Evolutionary conservation across 2,888 invertebrate species (phyloP).

Genomic region (Lithophane socia): DNA sequence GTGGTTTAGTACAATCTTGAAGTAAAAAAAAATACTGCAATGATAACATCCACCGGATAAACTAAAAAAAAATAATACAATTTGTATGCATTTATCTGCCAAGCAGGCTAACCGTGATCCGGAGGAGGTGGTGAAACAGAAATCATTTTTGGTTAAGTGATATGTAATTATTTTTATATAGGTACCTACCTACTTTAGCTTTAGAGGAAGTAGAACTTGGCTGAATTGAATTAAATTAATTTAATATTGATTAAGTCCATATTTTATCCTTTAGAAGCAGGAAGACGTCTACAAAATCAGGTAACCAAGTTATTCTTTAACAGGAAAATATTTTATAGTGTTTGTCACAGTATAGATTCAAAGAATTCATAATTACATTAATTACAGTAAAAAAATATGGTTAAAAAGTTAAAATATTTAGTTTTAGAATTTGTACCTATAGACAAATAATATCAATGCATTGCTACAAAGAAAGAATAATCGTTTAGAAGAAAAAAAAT

Average conservation of each 20-base stretch:
- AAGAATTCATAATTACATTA: not conserved
- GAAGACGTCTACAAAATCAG: conserved; percentile 26
- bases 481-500: conserved; percentile 28
- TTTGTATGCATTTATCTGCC: not conserved
- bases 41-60: not conserved
- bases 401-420: not conserved
- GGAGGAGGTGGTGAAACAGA: not conserved
- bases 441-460: conserved; percentile 3
- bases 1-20: not conserved
- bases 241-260: conserved; percentile 5
- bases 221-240: not conserved
- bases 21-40: not conserved
- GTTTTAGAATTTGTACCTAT: not conserved
- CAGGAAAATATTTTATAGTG: conserved; percentile 41
- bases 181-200: too few species aligned
- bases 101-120: not conserved
- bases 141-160: not conserved
- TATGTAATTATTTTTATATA: not conserved
- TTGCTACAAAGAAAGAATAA: not conserved
- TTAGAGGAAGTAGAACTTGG: not conserved
- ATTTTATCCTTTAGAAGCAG: conserved; percentile 40
- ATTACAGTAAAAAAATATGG: not conserved
- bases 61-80: not conserved
- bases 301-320: not conserved
- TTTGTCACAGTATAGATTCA: conserved; percentile 4